Evolutionary conservation across 2,797 vertebrate genomes (phyloP).

Genomic region (Sebastes miniatus): DNA sequence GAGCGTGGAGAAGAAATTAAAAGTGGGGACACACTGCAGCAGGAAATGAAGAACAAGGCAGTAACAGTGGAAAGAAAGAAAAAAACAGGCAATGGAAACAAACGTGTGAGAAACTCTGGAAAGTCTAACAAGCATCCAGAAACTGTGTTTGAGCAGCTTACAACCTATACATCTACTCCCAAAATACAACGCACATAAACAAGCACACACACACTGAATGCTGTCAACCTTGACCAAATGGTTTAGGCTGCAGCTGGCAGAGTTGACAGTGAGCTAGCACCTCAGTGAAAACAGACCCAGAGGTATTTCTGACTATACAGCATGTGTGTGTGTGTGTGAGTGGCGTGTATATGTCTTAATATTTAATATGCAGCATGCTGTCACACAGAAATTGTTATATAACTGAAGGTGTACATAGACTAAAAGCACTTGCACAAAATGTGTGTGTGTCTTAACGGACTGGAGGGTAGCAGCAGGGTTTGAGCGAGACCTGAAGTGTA

Average conservation of each 20-base stretch:
- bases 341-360: not conserved
- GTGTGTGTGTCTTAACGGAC: too few species aligned
- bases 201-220: not conserved
- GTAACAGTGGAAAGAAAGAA: constrained; percentile 43
- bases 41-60: constrained; percentile 62
- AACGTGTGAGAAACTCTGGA: constrained; percentile 31
- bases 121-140: constrained; percentile 16
- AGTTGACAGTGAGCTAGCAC: constrained; percentile 6
- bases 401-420: not conserved
- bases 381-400: not conserved
- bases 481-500: not conserved
- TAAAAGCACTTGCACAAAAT: not conserved
- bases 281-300: constrained; percentile 36
- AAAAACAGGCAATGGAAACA: constrained; percentile 42
- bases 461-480: not conserved
- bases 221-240: constrained; percentile 31
- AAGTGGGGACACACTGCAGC: constrained; percentile 40
- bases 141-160: not conserved
- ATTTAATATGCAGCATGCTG: not conserved
- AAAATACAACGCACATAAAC: constrained; percentile 7
- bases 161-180: constrained; percentile 10
- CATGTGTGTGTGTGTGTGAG: not conserved
- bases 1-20: constrained; percentile 44
- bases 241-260: constrained; percentile 35
- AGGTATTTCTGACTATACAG: not conserved